Percentiles rank a stretch among this genome's conserved stretches.
Evolutionary conservation across 2,888 invertebrate species (phyloP).

Genomic region (Sinopyrophorus schimmeli): DNA sequence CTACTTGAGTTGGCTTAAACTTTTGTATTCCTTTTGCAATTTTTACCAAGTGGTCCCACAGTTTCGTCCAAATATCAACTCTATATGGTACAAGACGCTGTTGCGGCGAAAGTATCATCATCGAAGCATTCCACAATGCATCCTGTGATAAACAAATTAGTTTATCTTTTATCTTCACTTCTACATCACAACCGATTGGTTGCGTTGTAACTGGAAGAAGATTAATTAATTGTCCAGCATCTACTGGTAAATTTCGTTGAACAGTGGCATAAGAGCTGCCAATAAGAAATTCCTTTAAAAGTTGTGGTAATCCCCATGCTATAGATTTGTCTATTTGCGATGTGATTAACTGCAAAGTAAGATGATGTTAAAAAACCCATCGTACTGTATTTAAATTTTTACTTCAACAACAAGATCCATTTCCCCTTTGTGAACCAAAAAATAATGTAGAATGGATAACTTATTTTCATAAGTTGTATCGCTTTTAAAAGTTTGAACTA

Average conservation of each 20-base stretch:
- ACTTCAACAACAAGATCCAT: slow-evolving; percentile 75
- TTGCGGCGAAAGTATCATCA: slow-evolving; percentile 81
- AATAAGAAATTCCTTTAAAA: slow-evolving; percentile 81
- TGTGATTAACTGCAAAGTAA: slow-evolving; percentile 60
- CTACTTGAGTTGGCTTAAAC: slow-evolving; percentile 70
- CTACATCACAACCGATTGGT: slow-evolving; percentile 61
- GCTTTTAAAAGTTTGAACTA: slow-evolving; percentile 70
- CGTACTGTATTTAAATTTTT: slow-evolving; percentile 17
- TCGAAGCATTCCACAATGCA: slow-evolving; percentile 78
- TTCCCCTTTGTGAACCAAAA: slow-evolving; percentile 77
- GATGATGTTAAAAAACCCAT: background rate
- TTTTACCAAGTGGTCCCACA: slow-evolving; percentile 74
- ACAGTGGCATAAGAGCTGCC: slow-evolving; percentile 73
- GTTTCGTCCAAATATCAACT: slow-evolving; percentile 79
- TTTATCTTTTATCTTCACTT: slow-evolving; percentile 61
- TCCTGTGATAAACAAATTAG: slow-evolving; percentile 72
- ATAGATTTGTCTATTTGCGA: slow-evolving; percentile 65
- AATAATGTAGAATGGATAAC: slow-evolving; percentile 80
- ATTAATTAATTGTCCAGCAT: slow-evolving; percentile 69
- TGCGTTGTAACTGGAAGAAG: slow-evolving; percentile 73
- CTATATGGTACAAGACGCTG: slow-evolving; percentile 82
- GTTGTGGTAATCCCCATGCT: slow-evolving; percentile 64
- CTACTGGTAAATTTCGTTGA: slow-evolving; percentile 71
- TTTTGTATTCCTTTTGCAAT: slow-evolving; percentile 64
- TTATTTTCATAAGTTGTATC: slow-evolving; percentile 71